Conservation (phyloP, 2,113 vertebrate species). For the Tachycineta bicolor region DNA sequence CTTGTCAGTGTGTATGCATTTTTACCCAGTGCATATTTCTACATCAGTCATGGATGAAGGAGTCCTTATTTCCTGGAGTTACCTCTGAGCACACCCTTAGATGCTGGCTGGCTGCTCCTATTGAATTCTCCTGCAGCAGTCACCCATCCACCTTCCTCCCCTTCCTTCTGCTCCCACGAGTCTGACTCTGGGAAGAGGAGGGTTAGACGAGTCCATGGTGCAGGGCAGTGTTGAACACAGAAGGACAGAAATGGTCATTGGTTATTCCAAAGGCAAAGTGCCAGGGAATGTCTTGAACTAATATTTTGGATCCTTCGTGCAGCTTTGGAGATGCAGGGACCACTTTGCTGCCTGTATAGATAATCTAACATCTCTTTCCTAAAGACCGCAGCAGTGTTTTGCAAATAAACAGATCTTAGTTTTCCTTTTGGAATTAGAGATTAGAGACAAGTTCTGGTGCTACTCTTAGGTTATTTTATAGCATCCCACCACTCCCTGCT, state of each 20-base stretch:
- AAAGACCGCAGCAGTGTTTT: background rate
- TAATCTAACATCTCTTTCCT: background rate
- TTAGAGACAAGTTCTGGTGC: background rate
- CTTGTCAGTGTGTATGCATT: background rate
- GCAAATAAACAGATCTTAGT: background rate
- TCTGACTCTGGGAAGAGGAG: background rate
- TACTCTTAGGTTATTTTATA: background rate
- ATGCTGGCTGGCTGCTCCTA: background rate
- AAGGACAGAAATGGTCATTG: background rate
- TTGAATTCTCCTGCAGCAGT: background rate
- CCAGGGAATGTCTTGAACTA: background rate
- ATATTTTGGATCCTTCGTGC: background rate
- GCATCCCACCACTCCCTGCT: background rate
- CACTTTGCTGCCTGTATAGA: background rate
- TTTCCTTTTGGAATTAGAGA: background rate
- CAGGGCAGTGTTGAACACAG: background rate
- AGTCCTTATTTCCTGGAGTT: background rate
- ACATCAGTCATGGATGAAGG: background rate
- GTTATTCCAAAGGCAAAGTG: background rate
- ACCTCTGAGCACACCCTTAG: background rate
- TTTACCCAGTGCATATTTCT: background rate
- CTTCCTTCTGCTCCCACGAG: background rate
- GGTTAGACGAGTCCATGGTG: background rate
- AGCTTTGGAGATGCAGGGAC: background rate
- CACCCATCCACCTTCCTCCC: background rate